Conservation (phyloP, 2,113 vertebrate species). For the Myotis brandtii region DNA sequence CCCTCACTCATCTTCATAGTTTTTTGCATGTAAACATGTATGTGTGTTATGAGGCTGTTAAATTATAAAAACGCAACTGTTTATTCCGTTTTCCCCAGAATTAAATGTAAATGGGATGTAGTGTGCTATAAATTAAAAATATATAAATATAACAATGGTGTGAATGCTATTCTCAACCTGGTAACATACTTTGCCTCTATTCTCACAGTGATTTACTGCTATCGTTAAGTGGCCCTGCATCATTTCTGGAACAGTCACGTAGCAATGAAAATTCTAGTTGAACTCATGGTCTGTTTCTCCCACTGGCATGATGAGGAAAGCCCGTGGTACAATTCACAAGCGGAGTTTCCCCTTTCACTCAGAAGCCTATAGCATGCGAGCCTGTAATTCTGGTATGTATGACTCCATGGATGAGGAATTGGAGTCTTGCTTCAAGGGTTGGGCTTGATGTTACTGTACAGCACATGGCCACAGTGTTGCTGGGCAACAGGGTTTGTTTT, state of each 20-base stretch:
- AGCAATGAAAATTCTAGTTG: constrained; percentile 67
- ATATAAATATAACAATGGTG: neutral
- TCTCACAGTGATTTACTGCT: neutral
- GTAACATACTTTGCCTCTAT: neutral
- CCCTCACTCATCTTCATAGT: neutral
- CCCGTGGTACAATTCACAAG: constrained; percentile 64
- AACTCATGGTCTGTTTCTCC: constrained; percentile 49
- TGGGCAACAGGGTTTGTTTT: constrained; percentile 69
- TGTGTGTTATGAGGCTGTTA: neutral
- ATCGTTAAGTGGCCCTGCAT: neutral
- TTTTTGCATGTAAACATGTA: rapidly evolving
- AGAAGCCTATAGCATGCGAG: constrained; percentile 60
- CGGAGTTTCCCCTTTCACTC: constrained; percentile 77
- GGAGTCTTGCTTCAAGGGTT: constrained; percentile 68
- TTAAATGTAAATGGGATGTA: neutral
- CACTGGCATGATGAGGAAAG: constrained; percentile 80
- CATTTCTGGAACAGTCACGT: neutral
- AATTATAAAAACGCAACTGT: neutral
- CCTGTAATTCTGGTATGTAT: constrained; percentile 69
- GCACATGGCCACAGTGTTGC: constrained; percentile 59
- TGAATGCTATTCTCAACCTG: neutral
- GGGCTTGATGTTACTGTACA: constrained; percentile 67
- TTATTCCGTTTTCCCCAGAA: neutral
- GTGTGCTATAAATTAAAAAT: neutral
- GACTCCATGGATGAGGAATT: constrained; percentile 71